These are phyloP conservation scores for Stegastes partitus DNA, from an alignment of 2,113 vertebrate species.

Conservation along the genomic window DNA sequence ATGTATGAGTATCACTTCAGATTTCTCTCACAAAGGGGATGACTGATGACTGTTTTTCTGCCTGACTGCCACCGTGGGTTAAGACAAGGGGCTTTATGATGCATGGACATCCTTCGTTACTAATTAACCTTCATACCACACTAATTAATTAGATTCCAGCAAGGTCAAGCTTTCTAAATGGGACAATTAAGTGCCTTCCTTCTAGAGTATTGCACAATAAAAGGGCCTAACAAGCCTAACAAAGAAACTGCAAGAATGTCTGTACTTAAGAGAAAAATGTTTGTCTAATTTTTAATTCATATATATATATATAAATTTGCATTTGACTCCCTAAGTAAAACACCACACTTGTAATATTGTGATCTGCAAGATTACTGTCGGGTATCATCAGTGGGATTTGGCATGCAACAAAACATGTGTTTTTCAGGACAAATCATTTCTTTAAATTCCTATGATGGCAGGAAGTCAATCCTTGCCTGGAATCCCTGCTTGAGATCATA, in stretches of 20 bases:
- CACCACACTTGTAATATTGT: not conserved
- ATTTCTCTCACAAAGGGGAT: conserved; percentile 59
- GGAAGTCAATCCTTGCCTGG: too few species aligned
- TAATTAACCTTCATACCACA: conserved; percentile 87
- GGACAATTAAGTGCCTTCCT: conserved; percentile 79
- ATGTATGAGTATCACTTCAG: conserved; percentile 58
- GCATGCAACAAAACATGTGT: not conserved
- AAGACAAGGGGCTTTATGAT: conserved; percentile 84
- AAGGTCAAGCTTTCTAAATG: conserved; percentile 86
- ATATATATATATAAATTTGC: too few species aligned
- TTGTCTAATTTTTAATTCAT: too few species aligned
- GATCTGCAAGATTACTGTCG: not conserved
- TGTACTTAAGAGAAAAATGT: conserved; percentile 1
- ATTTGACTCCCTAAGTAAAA: conserved; percentile 1
- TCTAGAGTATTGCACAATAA: conserved; percentile 54
- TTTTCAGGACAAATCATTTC: too few species aligned
- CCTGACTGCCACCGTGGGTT: conserved; percentile 80
- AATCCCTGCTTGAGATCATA: not conserved
- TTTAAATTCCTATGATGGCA: too few species aligned
- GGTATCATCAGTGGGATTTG: not conserved
- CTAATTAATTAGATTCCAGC: conserved; percentile 86
- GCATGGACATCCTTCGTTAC: conserved; percentile 84
- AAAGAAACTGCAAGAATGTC: conserved; percentile 33
- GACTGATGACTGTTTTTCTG: conserved; percentile 82
- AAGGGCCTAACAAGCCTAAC: conserved; percentile 41